phyloP scores from a whole-genome alignment of 2,113 vertebrate species.

The Dolichallabes microphthalmus region DNA sequence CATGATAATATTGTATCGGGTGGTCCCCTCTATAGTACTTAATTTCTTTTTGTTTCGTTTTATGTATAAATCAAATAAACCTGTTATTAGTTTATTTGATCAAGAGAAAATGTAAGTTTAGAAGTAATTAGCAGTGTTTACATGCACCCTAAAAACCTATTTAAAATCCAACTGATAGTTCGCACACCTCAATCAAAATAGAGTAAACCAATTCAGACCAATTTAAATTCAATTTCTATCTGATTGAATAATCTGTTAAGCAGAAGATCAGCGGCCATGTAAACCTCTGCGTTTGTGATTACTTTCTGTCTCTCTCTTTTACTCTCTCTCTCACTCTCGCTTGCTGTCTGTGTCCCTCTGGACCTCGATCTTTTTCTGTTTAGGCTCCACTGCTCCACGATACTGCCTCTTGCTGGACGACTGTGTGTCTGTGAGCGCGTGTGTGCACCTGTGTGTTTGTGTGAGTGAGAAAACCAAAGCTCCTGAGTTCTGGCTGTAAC shows the following conservation, averaged over 20 bases:
- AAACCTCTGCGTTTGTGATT: not conserved
- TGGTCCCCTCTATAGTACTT: no score
- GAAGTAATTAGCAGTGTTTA: not conserved
- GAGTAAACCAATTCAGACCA: not conserved
- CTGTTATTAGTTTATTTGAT: not conserved
- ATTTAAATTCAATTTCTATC: not conserved
- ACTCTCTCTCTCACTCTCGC: not conserved
- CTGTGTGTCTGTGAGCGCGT: not conserved
- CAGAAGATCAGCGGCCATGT: not conserved
- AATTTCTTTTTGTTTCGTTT: not conserved
- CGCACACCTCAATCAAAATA: not conserved
- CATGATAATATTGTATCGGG: no score
- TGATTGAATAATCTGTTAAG: not conserved
- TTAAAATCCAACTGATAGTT: not conserved
- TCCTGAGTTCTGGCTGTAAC: constrained; percentile 37
- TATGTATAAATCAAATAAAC: not conserved
- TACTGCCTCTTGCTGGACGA: not conserved
- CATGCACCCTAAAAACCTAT: not conserved
- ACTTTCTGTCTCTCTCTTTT: not conserved
- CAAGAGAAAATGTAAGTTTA: not conserved
- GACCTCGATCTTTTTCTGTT: not conserved
- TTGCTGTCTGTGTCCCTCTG: not conserved
- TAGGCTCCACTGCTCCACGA: constrained; percentile 22
- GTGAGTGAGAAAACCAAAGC: constrained; percentile 15
- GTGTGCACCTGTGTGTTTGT: constrained; percentile 26